Base-by-base conservation (phyloP, 2,888 invertebrate species). In the Bombylius major region DNA sequence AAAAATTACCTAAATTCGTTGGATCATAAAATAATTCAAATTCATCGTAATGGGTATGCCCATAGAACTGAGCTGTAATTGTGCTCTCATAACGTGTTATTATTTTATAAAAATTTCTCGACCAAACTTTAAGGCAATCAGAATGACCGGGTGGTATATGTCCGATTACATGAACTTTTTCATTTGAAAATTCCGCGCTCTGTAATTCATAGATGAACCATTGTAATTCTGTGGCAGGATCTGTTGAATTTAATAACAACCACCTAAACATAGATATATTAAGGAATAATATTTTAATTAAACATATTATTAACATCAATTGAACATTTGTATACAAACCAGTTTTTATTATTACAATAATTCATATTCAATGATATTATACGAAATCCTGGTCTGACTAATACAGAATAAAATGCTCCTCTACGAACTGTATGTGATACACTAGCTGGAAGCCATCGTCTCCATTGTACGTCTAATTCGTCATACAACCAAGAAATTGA, bases 131-230 rank as follows among this genome's bases (percentile, higher is more conserved):
- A 44, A 96, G 75, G 67, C 96, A 96, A 70, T 94, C 94, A 0
- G 88, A 85, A 68, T 90, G 89, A 5, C 96, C 95, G 0, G 97
- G 96, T 0, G 95, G 95, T 65, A 97, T 95, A 70, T 98, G 98
- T 0, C 94, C 95, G 54, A 98, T 88, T n/a, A 98, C 87, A 67
- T 97, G 96, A 12, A 97, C 97, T 72, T 96, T 94, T 72, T 95
- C 94, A 13, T 87, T 89, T 62, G 87, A 90, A 70, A 91, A 87
- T 73, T 97, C 97, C 0, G 97, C 94, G 12, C 89, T 87, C 69
- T 95, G 94, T 12, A 98, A 76, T 70, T 95, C 93, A 65, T 90
- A 88, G 59, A 97, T 90, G 55, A 98, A 81, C 97, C 97, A 98
- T 65, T 92, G 90, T 31, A 98, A 77, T 69, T 97, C 93, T 2